Percentiles rank a stretch among this genome's conserved stretches.
Evolutionary conservation across 2,888 invertebrate genomes (phyloP).

Genomic region (Penaeus monodon): DNA sequence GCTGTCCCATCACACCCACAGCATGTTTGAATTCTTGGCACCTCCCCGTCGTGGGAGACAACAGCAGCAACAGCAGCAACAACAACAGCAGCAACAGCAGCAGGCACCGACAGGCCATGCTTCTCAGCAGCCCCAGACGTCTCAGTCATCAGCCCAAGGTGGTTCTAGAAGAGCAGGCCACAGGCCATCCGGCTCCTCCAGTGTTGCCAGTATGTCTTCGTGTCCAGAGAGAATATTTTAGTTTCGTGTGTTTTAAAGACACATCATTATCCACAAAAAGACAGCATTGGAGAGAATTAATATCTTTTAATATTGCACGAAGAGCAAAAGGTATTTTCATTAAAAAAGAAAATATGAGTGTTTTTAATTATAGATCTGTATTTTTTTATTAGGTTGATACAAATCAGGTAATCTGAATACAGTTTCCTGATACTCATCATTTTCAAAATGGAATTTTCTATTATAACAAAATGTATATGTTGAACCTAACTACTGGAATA

Average conservation of each 20-base stretch:
- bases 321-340: too few species aligned
- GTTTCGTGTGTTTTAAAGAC: background rate
- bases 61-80: conserved; percentile 19
- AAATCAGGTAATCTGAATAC: too few species aligned
- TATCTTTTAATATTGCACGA: too few species aligned
- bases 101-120: conserved; percentile 26
- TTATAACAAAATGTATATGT: too few species aligned
- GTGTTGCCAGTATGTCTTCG: conserved; percentile 65
- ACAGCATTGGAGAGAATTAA: too few species aligned
- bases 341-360: too few species aligned
- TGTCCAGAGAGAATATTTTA: conserved; percentile 65
- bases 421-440: too few species aligned
- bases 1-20: conserved; percentile 89
- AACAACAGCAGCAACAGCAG: conserved; percentile 18
- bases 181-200: conserved; percentile 57
- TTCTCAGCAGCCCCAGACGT: background rate
- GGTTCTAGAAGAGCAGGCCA: conserved; percentile 51
- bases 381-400: too few species aligned
- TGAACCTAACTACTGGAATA: too few species aligned
- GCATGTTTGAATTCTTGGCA: conserved; percentile 95
- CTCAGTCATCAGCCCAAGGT: conserved; percentile 25
- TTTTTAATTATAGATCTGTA: too few species aligned
- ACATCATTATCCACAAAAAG: too few species aligned
- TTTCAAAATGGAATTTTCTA: too few species aligned
- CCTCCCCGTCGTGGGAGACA: conserved; percentile 76